Evolutionary conservation across 2,113 vertebrate species (phyloP), one percentile per base, ranked within the genome.

Genomic region (Australoheros scitulus): DNA sequence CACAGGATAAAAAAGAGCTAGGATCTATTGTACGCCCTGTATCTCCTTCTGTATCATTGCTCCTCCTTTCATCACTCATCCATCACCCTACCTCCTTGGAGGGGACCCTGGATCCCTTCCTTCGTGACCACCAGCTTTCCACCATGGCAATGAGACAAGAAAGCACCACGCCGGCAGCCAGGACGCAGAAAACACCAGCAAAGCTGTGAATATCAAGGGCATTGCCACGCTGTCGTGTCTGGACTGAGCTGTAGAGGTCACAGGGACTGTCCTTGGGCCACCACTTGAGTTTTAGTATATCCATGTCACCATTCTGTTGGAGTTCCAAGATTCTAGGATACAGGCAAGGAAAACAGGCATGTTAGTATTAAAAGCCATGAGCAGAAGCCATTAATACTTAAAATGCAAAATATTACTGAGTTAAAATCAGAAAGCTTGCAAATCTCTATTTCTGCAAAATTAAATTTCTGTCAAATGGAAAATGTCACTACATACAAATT

Each of bases 151-250:
- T 99, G 92, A 99, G 96, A 93, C 98, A 99, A 93, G 98, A 98
- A n/a, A 99, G 96, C 80, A 99, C 96, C 87, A 99, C 96, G 1
- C 98, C 98, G 13, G 97, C 98, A 2, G 98, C 98, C 72, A 99
- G 96, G 92, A 99, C 97, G 24, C 97, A 99, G 95, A 99, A 99
- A 55, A 99, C 98, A 1, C 98, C 98, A 4, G 98, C 97, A 77
- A 99, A 99, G 93, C 98, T 99, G 94, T 98, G 98, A 94, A 99
- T 99, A 94, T 99, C 98, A 93, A 99, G 95, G 81, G 98, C 97
- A 11, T 95, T 97, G 92, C 97, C 96, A 65, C 94, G 97, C 93
- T 97, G 97, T 83, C 97, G 96, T 8, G 97, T 95, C 90, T 97
- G 97, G 89, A 97, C 93, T 0, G 98, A 97, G 29, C 97, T 97